phyloP scores from a whole-genome alignment of 2,888 invertebrate species.

The Eupithecia centaureata region DNA sequence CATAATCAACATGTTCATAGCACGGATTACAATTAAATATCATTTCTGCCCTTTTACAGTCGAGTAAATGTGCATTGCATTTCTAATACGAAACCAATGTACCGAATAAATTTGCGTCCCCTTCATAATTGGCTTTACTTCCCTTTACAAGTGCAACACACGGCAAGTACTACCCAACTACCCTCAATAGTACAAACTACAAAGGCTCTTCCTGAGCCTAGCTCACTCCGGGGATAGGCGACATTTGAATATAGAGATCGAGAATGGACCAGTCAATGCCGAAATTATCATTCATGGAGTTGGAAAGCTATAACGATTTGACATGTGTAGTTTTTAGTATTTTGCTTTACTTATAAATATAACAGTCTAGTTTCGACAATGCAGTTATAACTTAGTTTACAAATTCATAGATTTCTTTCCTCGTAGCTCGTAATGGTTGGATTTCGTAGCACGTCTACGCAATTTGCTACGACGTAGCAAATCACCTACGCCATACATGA shows the following conservation, averaged over 20 bases:
- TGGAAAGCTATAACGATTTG: background rate
- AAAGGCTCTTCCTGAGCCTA: background rate
- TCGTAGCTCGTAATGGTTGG: constrained; percentile 2
- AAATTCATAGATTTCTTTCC: background rate
- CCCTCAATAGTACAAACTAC: background rate
- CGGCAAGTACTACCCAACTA: too few relatives aligned
- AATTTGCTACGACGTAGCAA: constrained; percentile 11
- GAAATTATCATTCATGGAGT: background rate
- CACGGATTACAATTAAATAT: background rate
- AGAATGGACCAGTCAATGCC: background rate
- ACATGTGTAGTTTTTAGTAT: background rate
- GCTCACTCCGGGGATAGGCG: background rate
- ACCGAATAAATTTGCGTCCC: too few relatives aligned
- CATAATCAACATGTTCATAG: too few relatives aligned
- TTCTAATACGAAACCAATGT: background rate
- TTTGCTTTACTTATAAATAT: background rate
- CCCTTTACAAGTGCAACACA: background rate
- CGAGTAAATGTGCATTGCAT: background rate
- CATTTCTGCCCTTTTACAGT: background rate
- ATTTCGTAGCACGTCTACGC: constrained; percentile 26
- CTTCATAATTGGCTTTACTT: too few relatives aligned
- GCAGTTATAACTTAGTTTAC: background rate
- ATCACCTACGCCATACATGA: constrained; percentile 3
- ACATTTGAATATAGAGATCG: background rate
- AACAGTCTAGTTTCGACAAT: background rate